Conservation (phyloP, 1,140 invertebrate species). For the Reticulitermes speratus region DNA sequence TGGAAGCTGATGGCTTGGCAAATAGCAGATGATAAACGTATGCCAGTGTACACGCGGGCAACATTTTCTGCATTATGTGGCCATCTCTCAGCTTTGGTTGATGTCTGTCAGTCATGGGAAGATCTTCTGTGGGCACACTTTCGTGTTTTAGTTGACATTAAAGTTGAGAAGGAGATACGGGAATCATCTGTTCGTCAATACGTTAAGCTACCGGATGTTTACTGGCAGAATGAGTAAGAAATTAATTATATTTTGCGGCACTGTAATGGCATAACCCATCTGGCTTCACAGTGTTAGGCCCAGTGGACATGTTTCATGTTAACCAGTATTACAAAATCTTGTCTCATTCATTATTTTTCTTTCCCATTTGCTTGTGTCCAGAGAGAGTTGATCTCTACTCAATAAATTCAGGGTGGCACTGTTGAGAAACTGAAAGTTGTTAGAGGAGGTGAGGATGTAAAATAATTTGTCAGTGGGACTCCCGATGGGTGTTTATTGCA, state of each 20-base stretch:
- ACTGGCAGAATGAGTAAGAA: constrained; percentile 71
- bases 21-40: constrained; percentile 59
- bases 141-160: constrained; percentile 76
- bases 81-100: constrained; percentile 70
- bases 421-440: no score
- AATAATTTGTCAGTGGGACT: no score
- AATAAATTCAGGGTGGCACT: no score
- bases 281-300: no score
- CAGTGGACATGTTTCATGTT: background rate
- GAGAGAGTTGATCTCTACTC: no score
- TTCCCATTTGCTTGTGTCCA: no score
- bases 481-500: no score
- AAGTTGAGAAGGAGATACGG: constrained; percentile 75
- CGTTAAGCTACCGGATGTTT: constrained; percentile 67
- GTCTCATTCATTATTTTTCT: no score
- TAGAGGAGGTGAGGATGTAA: no score
- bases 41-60: constrained; percentile 51
- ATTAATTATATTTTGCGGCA: background rate
- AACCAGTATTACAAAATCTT: background rate
- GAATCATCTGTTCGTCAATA: constrained; percentile 56
- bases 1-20: constrained; percentile 87
- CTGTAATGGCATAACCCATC: background rate
- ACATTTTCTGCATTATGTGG: constrained; percentile 63
- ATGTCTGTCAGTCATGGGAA: constrained; percentile 78
- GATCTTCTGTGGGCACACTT: constrained; percentile 90